phyloP scores from a whole-genome alignment of 2,888 invertebrate genomes.

The Xanthorhoe spadicearia region DNA sequence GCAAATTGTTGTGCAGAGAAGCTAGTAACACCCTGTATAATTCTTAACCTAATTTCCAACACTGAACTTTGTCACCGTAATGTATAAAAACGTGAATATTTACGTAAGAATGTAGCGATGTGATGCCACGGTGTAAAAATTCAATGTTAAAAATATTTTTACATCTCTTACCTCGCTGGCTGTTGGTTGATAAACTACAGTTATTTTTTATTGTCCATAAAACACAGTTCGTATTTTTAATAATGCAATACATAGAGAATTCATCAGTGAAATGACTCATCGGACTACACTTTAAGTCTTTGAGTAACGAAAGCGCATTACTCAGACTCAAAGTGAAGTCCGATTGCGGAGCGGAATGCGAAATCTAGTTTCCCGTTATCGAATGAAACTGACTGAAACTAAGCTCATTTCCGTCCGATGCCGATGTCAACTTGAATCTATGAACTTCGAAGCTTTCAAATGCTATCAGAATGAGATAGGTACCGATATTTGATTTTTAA shows the following conservation, averaged over 20 bases:
- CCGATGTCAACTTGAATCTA: background rate
- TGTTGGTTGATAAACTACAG: constrained; percentile 39
- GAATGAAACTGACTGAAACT: background rate
- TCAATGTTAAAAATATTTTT: constrained; percentile 46
- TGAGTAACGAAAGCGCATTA: no score
- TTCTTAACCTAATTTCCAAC: constrained; percentile 58
- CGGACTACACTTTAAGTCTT: no score
- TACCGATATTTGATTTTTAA: background rate
- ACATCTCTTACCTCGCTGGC: constrained; percentile 37
- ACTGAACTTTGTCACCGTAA: constrained; percentile 42
- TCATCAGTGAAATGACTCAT: background rate
- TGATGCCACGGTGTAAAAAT: constrained; percentile 36
- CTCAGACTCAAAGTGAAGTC: background rate
- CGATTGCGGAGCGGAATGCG: background rate
- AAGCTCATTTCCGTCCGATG: background rate
- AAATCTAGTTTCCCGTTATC: background rate
- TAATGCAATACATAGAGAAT: background rate
- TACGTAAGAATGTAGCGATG: background rate
- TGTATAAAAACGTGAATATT: constrained; percentile 3
- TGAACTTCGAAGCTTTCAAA: background rate
- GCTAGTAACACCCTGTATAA: constrained; percentile 74
- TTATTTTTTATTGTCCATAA: constrained; percentile 22
- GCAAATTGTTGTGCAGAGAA: constrained; percentile 51
- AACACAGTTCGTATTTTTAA: background rate
- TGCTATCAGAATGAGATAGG: background rate